Evolutionary conservation across 2,113 vertebrate genomes (phyloP).

Genomic region (Sapayoa aenigma): DNA sequence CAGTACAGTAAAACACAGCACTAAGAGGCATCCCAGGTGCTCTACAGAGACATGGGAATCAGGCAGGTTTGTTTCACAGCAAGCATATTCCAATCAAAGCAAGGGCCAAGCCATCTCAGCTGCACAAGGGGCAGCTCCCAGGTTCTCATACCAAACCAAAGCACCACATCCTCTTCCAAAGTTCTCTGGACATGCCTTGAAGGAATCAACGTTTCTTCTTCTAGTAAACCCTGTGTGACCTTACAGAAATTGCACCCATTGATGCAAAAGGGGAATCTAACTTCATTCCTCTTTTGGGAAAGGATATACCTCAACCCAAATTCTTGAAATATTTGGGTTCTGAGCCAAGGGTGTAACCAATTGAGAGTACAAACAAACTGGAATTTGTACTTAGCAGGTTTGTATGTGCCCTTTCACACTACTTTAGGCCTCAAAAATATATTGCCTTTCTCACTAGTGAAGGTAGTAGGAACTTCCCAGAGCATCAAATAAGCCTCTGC

Average conservation of each 20-base stretch:
- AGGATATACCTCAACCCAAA: slow-evolving; percentile 45
- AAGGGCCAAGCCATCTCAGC: not conserved
- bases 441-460: not conserved
- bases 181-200: not conserved
- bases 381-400: slow-evolving; percentile 37
- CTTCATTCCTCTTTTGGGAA: slow-evolving; percentile 20
- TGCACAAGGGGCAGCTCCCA: not conserved
- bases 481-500: not conserved
- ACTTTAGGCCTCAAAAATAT: not conserved
- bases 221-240: not conserved
- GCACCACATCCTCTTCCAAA: not conserved
- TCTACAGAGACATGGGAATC: not conserved
- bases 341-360: slow-evolving; percentile 56
- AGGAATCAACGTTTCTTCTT: not conserved
- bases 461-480: not conserved
- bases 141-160: not conserved
- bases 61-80: not conserved
- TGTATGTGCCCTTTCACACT: not conserved
- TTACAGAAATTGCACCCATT: slow-evolving; percentile 21
- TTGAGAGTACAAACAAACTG: slow-evolving; percentile 47
- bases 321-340: slow-evolving; percentile 48
- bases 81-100: not conserved
- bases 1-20: not conserved
- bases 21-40: not conserved
- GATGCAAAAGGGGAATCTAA: slow-evolving; percentile 27